phyloP scores from a whole-genome alignment of 2,797 vertebrate genomes.

The Thunnus albacares region DNA sequence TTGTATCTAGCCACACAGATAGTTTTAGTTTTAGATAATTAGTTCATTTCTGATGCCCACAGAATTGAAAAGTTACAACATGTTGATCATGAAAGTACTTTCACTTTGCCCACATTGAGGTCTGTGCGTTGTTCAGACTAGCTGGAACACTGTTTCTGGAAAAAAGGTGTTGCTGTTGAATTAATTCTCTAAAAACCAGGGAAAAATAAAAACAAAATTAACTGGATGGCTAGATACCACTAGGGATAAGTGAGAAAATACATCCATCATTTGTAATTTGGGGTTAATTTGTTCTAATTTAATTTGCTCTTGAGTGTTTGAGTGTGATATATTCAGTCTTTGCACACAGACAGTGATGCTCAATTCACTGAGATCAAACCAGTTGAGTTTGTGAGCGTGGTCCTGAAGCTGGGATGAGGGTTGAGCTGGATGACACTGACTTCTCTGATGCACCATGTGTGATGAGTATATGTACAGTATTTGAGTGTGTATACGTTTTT shows the following conservation, averaged over 20 bases:
- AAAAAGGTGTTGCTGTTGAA: background rate
- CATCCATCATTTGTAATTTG: background rate
- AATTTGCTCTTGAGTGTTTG: too few relatives aligned
- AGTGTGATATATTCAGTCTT: background rate
- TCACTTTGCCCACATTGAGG: background rate
- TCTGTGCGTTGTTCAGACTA: background rate
- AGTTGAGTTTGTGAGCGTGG: background rate
- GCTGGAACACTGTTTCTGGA: background rate
- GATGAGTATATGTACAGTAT: background rate
- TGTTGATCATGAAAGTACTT: background rate
- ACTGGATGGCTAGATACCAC: background rate
- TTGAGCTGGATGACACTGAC: background rate
- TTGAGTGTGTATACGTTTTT: constrained; percentile 16
- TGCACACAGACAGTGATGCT: background rate
- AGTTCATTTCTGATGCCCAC: background rate
- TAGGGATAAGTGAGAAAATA: too few relatives aligned
- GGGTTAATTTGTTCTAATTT: background rate
- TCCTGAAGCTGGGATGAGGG: constrained; percentile 33
- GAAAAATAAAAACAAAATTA: background rate
- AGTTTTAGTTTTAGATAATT: background rate
- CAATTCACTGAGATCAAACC: background rate
- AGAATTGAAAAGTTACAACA: background rate
- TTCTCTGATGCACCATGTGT: background rate
- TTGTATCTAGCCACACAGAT: too few relatives aligned
- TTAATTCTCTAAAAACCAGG: background rate